Evolutionary conservation across 2,888 invertebrate species (phyloP).

Genomic region (Congeria kusceri): DNA sequence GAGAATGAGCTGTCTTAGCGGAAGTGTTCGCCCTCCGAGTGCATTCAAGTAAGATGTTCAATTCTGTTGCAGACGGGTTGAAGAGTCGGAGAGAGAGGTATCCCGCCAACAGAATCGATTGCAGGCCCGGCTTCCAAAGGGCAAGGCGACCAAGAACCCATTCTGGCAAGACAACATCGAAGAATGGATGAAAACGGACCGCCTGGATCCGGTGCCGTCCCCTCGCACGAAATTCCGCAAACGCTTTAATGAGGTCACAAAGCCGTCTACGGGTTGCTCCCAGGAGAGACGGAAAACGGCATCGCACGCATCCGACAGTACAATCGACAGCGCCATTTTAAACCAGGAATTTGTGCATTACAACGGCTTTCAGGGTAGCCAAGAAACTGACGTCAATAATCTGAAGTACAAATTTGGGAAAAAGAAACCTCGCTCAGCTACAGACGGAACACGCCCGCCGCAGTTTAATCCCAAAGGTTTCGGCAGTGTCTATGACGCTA

Average conservation of each 20-base stretch:
- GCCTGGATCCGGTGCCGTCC: background rate
- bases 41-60: too few relatives aligned
- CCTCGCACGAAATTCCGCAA: background rate
- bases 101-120: too few relatives aligned
- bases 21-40: too few relatives aligned
- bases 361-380: constrained; percentile 52
- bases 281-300: constrained; percentile 5
- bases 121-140: background rate
- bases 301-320: constrained; percentile 26
- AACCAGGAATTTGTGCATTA: constrained; percentile 54
- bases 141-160: background rate
- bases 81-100: too few relatives aligned
- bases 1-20: too few relatives aligned
- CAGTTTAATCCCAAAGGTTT: constrained; percentile 61
- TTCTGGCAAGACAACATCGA: constrained; percentile 47
- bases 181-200: constrained; percentile 22
- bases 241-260: background rate
- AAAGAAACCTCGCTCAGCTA: constrained; percentile 23
- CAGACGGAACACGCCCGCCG: constrained; percentile 20
- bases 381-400: constrained; percentile 34
- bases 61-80: too few relatives aligned
- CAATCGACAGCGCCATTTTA: constrained; percentile 5
- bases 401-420: constrained; percentile 53
- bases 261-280: background rate
- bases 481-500: constrained; percentile 66